These are phyloP conservation scores for Trachelus stipa DNA, from an alignment of 2,888 invertebrate species.

Conservation along the genomic window DNA sequence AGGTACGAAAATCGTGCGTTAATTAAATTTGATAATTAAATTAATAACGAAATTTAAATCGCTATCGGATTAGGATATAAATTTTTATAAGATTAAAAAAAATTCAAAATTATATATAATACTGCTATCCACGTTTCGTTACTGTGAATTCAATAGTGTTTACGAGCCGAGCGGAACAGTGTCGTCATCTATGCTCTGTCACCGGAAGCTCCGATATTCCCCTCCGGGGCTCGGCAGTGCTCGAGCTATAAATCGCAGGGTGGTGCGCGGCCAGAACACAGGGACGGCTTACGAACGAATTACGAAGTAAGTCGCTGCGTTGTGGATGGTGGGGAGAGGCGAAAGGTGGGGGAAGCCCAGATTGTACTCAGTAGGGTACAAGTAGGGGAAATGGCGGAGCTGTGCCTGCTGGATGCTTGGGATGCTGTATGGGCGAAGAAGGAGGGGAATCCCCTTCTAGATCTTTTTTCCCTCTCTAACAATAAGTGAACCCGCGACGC, in stretches of 20 bases:
- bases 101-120: background rate
- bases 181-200: background rate
- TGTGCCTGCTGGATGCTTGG: background rate
- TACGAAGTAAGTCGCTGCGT: background rate
- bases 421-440: background rate
- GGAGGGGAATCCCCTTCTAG: background rate
- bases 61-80: background rate
- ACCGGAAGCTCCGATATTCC: background rate
- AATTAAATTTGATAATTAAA: background rate
- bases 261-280: background rate
- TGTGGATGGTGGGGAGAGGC: background rate
- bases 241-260: background rate
- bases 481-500: conserved; percentile 4
- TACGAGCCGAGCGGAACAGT: background rate
- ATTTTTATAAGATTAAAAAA: background rate
- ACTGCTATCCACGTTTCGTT: background rate
- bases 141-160: background rate
- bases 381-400: background rate
- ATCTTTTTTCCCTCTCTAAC: background rate
- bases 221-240: background rate
- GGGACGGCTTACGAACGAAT: background rate
- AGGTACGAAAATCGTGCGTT: background rate
- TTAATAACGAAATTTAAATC: background rate
- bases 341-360: background rate
- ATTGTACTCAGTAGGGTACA: background rate